A percentile compares a stretch with the other conserved stretches of the same genome.
phyloP scores from a whole-genome alignment of 2,113 vertebrate genomes.

The cat (Felis catus) region DNA sequence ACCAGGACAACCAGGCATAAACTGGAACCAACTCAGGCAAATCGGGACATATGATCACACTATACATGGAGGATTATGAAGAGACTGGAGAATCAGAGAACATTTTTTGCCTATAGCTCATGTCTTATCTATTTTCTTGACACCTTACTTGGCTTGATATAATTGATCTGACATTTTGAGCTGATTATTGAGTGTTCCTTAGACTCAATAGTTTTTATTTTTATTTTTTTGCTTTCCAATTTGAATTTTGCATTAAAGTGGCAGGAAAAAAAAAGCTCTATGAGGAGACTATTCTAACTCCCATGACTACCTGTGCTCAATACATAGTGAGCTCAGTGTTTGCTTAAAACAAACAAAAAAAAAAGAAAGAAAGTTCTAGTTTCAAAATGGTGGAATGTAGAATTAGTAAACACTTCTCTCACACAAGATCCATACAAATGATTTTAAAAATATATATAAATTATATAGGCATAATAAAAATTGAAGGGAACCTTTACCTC shows the following conservation, averaged over 20 bases:
- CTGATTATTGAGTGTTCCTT: slow-evolving; percentile 13
- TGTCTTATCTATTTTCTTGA: slow-evolving; percentile 12
- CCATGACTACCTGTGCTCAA: background rate
- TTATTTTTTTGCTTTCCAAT: background rate
- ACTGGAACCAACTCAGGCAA: background rate
- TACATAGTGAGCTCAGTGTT: background rate
- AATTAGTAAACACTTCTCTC: background rate
- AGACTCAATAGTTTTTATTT: background rate
- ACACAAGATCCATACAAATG: background rate
- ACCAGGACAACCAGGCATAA: background rate
- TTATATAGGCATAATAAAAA: background rate
- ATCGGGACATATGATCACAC: background rate
- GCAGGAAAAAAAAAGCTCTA: background rate
- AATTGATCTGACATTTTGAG: slow-evolving; percentile 38
- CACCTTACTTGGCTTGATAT: slow-evolving; percentile 34
- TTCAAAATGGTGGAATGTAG: slow-evolving; percentile 13
- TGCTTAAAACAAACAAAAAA: background rate
- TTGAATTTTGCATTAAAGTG: background rate
- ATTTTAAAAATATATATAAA: background rate
- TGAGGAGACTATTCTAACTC: background rate
- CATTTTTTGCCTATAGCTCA: background rate
- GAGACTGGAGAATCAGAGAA: background rate
- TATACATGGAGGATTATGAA: background rate
- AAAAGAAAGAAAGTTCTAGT: background rate
- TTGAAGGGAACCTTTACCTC: background rate